Base-by-base conservation (phyloP, 1,140 invertebrate genomes). In the Anagrus nilaparvatae region DNA sequence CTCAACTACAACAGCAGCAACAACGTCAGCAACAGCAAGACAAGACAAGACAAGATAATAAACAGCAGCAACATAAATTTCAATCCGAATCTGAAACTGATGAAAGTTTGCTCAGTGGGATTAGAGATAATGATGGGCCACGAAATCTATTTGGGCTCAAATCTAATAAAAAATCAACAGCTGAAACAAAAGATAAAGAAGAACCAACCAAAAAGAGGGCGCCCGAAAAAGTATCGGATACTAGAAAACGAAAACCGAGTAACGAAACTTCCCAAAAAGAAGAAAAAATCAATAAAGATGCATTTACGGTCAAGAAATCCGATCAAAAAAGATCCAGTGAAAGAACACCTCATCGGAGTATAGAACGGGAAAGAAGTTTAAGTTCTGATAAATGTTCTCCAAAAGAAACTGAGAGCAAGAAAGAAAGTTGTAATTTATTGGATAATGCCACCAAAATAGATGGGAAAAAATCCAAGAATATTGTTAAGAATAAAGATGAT, bases 301-400 rank as follows among this genome's bases (percentile, higher is more conserved):
- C 70, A 48, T 61, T 71, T 81, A 48, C 74, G 79, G 51, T 80
- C 74, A 72, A 77, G 76, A 76, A 82, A 76, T 58, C 70, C 73
- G 72, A n/a, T n/a, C n/a, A 81, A 65, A 77, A 79, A 71, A 77
- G 74, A 67, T 18, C 77, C 54, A 74, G 59, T 24, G 61, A 71
- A 2, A 59, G 47, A 55, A n/a, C 23, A 36, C 5, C 21, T n/a
- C n/a, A n/a, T 24, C 30, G 16, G 46, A 24, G 30, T 47, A 49
- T 39, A 38, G 18, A 45, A 47, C 36, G 40, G 49, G 39, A 30
- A 40, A 18, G 35, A 46, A 52, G 13, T 51, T 46, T 13, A 25
- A 6, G n/a, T n/a, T n/a, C 16, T n/a, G 19, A 14, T n/a, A 25
- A 47, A 7, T 39, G 24, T 30, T 12, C 24, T 3, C 25, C 4